Base-by-base conservation (phyloP, 2,888 invertebrate species). In the Blastobasis lacticolella region DNA sequence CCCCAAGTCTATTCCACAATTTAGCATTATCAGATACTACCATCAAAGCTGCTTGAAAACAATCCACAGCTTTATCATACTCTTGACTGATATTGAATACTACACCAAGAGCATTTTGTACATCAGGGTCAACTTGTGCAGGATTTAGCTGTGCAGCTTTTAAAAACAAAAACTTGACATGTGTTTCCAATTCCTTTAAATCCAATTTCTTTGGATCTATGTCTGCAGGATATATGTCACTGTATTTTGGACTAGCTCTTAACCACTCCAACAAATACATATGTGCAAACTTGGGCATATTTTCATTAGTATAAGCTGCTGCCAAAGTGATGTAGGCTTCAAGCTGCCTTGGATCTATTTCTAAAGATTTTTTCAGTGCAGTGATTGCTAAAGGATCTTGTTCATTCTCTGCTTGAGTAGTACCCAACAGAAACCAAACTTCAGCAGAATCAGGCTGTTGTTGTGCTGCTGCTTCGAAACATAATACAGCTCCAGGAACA, bases 401-500 rank as follows among this genome's bases (percentile, higher is more conserved):
- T 88, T 99, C 99, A 87, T 99, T 99, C 89, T 99, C 97, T 43
- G 99, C 97, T 79, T 98, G 98, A 38, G 97, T 95, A 49, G 94
- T 94, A 7, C 98, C 98, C 47, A 98, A 85, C 41, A 94, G 85
- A 57, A 94, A 92, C 98, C 98, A 98, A 1, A 94, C 94, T 78
- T 96, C 94, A 0, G 91, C 88, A 67, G 94, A 94, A 49, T 93
- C 90, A 2, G 94, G 92, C 48, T 94, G 90, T 71, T 96, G 93
- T 69, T 95, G 94, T 4, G 93, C 97, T 7, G 98, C 98, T 49
- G 97, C 96, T 85, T 99, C 99, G 84, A 99, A 99, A 69, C 97
- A 95, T 37, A 99, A 82, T 0, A 98, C 97, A 10, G 99, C 99
- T 62, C 97, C 95, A 38, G 98, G 97, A 59, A 99, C 91, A 80